Evolutionary conservation across 2,113 vertebrate species (phyloP).

Genomic region (Beaufortia kweichowensis): DNA sequence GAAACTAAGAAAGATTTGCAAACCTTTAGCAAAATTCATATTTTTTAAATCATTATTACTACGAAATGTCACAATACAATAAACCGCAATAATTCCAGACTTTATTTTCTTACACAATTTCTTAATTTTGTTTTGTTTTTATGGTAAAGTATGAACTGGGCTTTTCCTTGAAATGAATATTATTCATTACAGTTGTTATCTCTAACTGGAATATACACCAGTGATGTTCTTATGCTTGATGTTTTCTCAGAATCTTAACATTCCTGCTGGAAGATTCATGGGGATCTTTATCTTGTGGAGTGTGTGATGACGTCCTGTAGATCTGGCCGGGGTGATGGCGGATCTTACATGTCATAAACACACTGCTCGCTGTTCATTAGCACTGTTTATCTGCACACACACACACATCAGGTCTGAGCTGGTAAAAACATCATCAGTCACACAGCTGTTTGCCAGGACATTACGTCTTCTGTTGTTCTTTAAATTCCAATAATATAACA

Average conservation of each 20-base stretch:
- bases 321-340: conserved; percentile 13
- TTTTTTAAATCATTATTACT: too few relatives aligned
- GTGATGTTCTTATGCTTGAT: not conserved
- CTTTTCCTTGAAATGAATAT: not conserved
- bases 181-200: not conserved
- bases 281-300: not conserved
- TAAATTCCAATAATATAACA: not conserved
- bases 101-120: too few relatives aligned
- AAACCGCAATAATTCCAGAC: too few relatives aligned
- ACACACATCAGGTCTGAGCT: not conserved
- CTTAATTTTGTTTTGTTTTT: too few relatives aligned
- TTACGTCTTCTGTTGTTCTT: conserved; percentile 16
- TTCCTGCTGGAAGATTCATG: not conserved
- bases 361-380: not conserved
- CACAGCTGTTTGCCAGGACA: not conserved
- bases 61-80: too few relatives aligned
- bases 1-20: too few relatives aligned
- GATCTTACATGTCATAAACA: conserved; percentile 37
- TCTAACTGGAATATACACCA: not conserved
- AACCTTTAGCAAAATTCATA: too few relatives aligned
- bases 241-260: not conserved
- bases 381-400: conserved; percentile 30
- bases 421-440: conserved; percentile 39
- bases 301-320: not conserved
- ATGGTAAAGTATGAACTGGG: not conserved